Conservation (phyloP, 2,113 vertebrate genomes). For the Zosterops lateralis region DNA sequence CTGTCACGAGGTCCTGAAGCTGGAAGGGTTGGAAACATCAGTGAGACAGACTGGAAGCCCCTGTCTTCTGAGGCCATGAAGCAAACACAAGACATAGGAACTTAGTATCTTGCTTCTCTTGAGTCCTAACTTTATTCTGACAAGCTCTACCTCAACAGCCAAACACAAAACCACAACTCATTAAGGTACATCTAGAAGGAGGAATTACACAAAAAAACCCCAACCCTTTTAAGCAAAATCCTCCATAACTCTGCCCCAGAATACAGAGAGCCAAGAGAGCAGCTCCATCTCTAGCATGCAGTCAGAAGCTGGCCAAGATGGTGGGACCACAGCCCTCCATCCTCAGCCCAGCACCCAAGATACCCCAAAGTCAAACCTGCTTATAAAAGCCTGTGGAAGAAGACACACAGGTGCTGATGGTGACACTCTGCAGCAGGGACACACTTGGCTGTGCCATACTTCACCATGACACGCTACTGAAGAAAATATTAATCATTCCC, state of each 20-base stretch:
- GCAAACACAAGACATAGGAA: not conserved
- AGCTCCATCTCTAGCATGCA: not conserved
- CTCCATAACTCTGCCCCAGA: not conserved
- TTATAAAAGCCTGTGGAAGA: not conserved
- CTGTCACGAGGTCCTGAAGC: not conserved
- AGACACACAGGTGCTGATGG: not conserved
- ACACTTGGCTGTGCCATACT: not conserved
- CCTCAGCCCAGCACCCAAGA: not conserved
- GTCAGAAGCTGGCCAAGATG: not conserved
- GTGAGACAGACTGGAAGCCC: not conserved
- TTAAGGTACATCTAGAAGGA: not conserved
- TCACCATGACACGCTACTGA: not conserved
- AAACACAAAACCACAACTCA: not conserved
- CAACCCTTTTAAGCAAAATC: not conserved
- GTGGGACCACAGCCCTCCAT: not conserved
- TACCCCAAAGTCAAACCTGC: not conserved
- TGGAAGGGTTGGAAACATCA: not conserved
- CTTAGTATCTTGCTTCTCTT: not conserved
- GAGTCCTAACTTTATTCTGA: not conserved
- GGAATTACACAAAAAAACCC: not conserved
- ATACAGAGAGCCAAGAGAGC: not conserved
- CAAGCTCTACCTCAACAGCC: not conserved
- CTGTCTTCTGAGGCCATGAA: not conserved
- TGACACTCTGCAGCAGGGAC: not conserved
- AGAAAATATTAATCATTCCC: constrained; percentile 23